Conservation (phyloP, 2,113 vertebrate species). For the Bujurquina vittata region DNA sequence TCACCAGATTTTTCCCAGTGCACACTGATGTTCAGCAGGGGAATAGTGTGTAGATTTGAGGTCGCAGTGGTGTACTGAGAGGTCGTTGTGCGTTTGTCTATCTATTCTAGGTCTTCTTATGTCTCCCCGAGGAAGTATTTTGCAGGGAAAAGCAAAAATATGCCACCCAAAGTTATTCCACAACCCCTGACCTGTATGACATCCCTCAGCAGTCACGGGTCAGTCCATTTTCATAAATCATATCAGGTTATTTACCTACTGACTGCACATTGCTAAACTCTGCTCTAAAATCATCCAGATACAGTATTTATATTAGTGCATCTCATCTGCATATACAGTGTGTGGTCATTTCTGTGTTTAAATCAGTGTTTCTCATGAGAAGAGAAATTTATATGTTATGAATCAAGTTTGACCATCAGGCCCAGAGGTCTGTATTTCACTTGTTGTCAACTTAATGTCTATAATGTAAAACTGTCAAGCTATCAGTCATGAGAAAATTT, state of each 20-base stretch:
- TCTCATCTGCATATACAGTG: background rate
- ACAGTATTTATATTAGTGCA: background rate
- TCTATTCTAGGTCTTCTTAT: constrained; percentile 56
- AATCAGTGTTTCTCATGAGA: constrained; percentile 30
- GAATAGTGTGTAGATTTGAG: constrained; percentile 25
- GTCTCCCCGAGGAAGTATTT: constrained; percentile 59
- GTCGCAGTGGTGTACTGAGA: constrained; percentile 27
- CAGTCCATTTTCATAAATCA: constrained; percentile 33
- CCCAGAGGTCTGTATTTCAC: constrained; percentile 40
- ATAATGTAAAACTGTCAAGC: constrained; percentile 58
- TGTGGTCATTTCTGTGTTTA: background rate
- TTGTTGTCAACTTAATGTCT: constrained; percentile 40
- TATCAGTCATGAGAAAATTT: constrained; percentile 28
- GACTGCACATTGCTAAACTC: constrained; percentile 14
- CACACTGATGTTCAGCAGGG: constrained; percentile 30
- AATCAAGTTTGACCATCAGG: constrained; percentile 16
- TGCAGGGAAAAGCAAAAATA: constrained; percentile 58
- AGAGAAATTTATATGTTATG: background rate
- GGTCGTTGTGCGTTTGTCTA: constrained; percentile 24
- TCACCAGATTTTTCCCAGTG: constrained; percentile 43
- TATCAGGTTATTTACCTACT: constrained; percentile 22
- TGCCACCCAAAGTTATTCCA: constrained; percentile 76
- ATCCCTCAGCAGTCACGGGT: constrained; percentile 58
- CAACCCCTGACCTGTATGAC: constrained; percentile 69
- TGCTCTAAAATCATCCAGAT: background rate